phyloP scores from a whole-genome alignment of 2,888 invertebrate genomes.

The Pediacus dermestoides region DNA sequence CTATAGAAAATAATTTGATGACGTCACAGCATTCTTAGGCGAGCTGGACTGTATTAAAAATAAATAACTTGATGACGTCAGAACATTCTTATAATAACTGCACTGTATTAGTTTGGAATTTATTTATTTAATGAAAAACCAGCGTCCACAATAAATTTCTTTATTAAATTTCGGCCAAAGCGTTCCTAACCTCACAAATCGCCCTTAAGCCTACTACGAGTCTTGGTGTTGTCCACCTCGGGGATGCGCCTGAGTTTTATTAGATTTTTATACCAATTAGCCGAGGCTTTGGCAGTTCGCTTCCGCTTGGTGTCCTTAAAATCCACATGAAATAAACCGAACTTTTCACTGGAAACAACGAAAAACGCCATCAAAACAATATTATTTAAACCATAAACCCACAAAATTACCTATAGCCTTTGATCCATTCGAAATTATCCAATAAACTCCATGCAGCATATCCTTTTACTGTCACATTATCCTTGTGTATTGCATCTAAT shows the following conservation, averaged over 20 bases:
- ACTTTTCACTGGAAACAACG: conserved; percentile 61
- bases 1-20: too few relatives aligned
- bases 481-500: conserved; percentile 38
- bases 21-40: too few relatives aligned
- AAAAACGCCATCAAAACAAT: too few relatives aligned
- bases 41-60: too few relatives aligned
- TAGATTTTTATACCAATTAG: conserved; percentile 54
- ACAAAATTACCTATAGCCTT: conserved; percentile 51
- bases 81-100: too few relatives aligned
- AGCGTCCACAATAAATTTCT: too few relatives aligned
- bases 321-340: conserved; percentile 66
- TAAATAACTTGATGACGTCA: too few relatives aligned
- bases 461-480: conserved; percentile 51
- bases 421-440: conserved; percentile 62
- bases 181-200: conserved; percentile 10
- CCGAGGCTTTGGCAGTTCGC: conserved; percentile 62
- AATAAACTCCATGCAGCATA: conserved; percentile 61
- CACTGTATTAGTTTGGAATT: too few relatives aligned
- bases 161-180: too few relatives aligned
- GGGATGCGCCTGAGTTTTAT: conserved; percentile 39
- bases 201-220: conserved; percentile 12
- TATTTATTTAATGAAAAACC: too few relatives aligned
- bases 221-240: conserved; percentile 19
- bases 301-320: conserved; percentile 56
- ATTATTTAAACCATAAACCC: conserved; percentile 9